These are phyloP conservation scores for Florisuga fusca DNA, from an alignment of 2,797 vertebrate species.

Conservation along the genomic window DNA sequence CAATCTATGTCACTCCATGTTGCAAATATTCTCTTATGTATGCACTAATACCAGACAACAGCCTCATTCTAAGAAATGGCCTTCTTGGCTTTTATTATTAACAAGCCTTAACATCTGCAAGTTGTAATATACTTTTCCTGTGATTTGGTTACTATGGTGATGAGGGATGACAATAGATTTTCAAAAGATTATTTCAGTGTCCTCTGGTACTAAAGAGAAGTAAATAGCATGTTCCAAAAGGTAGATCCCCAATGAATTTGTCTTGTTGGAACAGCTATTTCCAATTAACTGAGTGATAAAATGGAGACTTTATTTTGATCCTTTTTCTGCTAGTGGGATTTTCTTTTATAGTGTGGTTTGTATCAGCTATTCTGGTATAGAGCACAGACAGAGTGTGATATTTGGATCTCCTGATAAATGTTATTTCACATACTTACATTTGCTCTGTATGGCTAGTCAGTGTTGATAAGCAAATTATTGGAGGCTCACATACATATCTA, in stretches of 20 bases:
- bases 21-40: not conserved
- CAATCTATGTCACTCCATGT: not conserved
- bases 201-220: not conserved
- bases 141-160: constrained; percentile 24
- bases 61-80: not conserved
- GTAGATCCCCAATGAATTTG: not conserved
- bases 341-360: not conserved
- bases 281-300: not conserved
- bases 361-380: not conserved
- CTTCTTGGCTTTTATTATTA: not conserved
- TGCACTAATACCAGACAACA: not conserved
- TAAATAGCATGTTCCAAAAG: not conserved
- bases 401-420: not conserved
- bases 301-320: not conserved
- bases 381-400: not conserved
- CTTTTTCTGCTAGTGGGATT: not conserved
- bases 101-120: not conserved
- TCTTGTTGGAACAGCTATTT: not conserved
- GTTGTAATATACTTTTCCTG: not conserved
- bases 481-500: not conserved
- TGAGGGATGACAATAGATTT: not conserved
- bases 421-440: not conserved
- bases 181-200: not conserved
- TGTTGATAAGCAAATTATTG: not conserved
- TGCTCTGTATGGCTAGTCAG: not conserved